phyloP scores from a whole-genome alignment of 23 tunicate genomes.

The Botrylloides violaceus region DNA sequence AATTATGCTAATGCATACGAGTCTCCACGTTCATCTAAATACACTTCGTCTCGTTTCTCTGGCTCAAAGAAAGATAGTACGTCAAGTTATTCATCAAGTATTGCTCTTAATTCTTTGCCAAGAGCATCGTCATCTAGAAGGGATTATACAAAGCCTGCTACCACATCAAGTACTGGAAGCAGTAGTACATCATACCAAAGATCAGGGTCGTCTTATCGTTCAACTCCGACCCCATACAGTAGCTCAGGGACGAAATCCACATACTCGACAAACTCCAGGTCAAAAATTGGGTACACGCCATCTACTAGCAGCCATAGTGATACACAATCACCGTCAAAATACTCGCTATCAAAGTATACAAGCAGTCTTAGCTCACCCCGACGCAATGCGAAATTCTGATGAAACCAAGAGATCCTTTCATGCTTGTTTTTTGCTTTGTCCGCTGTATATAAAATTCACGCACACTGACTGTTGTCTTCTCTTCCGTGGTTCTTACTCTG shows the following conservation, averaged over 20 bases:
- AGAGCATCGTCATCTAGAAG: conserved; percentile 12
- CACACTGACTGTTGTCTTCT: background rate
- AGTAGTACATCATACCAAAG: background rate
- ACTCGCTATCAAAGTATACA: background rate
- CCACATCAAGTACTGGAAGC: background rate
- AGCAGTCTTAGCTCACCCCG: conserved; percentile 1
- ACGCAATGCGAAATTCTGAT: background rate
- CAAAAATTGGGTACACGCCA: conserved; percentile 1
- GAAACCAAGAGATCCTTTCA: background rate
- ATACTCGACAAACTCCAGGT: conserved; percentile 6
- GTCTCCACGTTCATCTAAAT: background rate
- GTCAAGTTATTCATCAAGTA: background rate
- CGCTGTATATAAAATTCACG: background rate
- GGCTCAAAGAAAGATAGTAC: background rate
- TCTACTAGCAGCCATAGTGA: conserved; percentile 1
- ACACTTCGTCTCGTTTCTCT: conserved; percentile 1
- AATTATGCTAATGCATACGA: conserved; percentile 7
- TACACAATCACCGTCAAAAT: conserved; percentile 1
- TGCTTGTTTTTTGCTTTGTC: background rate
- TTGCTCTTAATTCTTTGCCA: background rate
- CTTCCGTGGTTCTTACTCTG: background rate
- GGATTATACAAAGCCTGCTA: conserved; percentile 3
- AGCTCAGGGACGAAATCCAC: conserved; percentile 5
- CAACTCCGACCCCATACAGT: conserved; percentile 18
- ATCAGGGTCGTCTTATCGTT: conserved; percentile 4